Evolutionary conservation across 2,113 vertebrate genomes (phyloP), one percentile per base, ranked within the genome.

Genomic region (Strix uralensis): DNA sequence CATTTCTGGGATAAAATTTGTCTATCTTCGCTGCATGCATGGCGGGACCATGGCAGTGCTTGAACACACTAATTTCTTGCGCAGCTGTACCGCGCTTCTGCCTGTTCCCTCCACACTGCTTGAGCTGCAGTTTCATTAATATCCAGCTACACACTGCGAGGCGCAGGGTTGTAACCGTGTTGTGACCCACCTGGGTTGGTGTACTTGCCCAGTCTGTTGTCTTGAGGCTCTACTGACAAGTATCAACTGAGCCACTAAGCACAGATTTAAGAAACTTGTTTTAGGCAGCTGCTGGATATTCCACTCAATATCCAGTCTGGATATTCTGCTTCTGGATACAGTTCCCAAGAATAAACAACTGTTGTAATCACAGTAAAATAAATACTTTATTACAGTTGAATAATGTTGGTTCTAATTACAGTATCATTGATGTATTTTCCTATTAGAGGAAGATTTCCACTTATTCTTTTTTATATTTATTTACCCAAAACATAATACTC

Each of bases 371-470:
- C 81, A 96, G 93, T 91, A 94, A 96, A 96, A 96, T 82, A 94
- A 95, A 92, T 91, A 90, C 55, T 89, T 92, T 88, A 72, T 94
- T 83, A 58, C 81, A 95, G 87, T 88, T 90, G 90, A 95, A 96
- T 94, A 96, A 85, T 91, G 73, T 81, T 82, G 81, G 49, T 96
- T 91, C 90, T 96, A 96, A 96, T 97, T 97, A 96, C 80, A 92
- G 95, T 91, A 96, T 95, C 93, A 94, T 13, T 81, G 86, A 96
- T 91, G 86, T 20, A 75, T 97, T 95, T 94, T 88, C 81, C 89
- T 96, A 94, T 92, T 75, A 77, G 86, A 92, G 87, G 66, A 94
- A 91, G 90, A 92, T 95, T 97, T 96, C 66, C 86, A 83, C 82
- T 95, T 93, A 88, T 88, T 96, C 83, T 95, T 94, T 95, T 81